Evolutionary conservation across 2,888 invertebrate species (phyloP), one percentile per base, ranked within the genome.

Genomic region (Euzetes globulus): DNA sequence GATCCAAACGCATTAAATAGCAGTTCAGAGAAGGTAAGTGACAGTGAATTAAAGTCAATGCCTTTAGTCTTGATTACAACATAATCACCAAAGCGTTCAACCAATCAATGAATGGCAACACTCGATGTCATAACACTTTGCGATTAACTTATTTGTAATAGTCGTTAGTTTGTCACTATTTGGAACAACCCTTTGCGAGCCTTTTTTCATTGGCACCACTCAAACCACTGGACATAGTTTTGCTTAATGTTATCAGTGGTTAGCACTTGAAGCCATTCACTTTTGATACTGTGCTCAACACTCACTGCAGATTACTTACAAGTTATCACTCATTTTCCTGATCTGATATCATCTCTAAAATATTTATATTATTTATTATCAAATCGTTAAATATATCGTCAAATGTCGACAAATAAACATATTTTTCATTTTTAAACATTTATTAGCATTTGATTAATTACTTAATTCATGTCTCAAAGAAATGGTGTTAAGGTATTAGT

Each of bases 61-160:
- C 37, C 65, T 65, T 65, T 15, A 19, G 13, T 29, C 27, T 2
- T 37, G 65, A 65, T 65, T 65, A 65, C 65, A 65, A 65, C 65
- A 65, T 37, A 65, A 65, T 65, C 65, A 65, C 9, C 65, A 65
- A 41, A 37, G 65, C 65, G 65, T 65, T n/a, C 65, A 65, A 65
- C 65, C 65, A 65, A 65, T 65, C 65, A 65, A 65, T 65, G 65
- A 60, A 60, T 60, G 60, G 29, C 27, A 27, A n/a, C 60, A 65
- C 63, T 63, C 15, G 63, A 63, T 63, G 63, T 55, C 27, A 52
- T 65, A 65, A 65, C 65, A 37, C 41, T 65, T 37, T 33, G 60
- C 37, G 33, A 37, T 17, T 65, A 65, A 41, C 19, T 65, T 65
- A n/a, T 65, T 37, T 58, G 19, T 52, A 19, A 52, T 52, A 19